Percentiles rank a stretch among this genome's conserved stretches.
Conservation (phyloP, 2,113 vertebrate genomes). For the Andinoacara biseriatus region DNA sequence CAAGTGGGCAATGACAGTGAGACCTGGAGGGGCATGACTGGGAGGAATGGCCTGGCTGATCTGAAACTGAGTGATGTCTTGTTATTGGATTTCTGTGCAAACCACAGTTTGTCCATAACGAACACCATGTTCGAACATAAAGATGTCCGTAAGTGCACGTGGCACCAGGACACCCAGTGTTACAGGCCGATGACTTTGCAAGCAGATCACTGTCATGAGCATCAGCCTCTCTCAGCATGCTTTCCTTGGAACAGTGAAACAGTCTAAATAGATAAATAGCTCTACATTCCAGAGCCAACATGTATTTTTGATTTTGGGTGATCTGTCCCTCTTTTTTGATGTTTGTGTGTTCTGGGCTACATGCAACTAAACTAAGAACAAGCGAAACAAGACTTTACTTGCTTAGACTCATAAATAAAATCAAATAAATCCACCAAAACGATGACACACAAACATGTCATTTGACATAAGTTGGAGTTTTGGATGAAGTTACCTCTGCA, state of each 20-base stretch:
- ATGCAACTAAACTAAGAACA: constrained; percentile 9
- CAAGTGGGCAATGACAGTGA: no score
- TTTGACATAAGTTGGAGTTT: neutral
- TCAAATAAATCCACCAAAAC: constrained; percentile 23
- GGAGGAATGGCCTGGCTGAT: no score
- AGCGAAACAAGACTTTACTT: constrained; percentile 23
- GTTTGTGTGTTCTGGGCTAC: neutral
- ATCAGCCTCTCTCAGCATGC: neutral
- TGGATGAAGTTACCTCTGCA: constrained; percentile 86
- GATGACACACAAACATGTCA: constrained; percentile 43
- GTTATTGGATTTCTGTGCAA: no score
- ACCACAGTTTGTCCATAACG: no score
- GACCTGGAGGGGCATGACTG: no score
- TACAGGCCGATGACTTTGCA: no score
- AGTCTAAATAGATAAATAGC: neutral
- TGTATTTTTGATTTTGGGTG: neutral
- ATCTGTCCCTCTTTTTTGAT: neutral
- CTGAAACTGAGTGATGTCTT: no score
- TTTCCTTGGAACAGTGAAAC: neutral
- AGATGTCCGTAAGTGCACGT: no score
- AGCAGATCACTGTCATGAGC: neutral
- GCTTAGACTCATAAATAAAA: constrained; percentile 38
- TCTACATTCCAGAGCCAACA: neutral
- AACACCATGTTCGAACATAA: no score
- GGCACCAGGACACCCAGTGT: no score